phyloP scores from a whole-genome alignment of 1,140 invertebrate genomes.

The Akabosia matsudoensis region DNA sequence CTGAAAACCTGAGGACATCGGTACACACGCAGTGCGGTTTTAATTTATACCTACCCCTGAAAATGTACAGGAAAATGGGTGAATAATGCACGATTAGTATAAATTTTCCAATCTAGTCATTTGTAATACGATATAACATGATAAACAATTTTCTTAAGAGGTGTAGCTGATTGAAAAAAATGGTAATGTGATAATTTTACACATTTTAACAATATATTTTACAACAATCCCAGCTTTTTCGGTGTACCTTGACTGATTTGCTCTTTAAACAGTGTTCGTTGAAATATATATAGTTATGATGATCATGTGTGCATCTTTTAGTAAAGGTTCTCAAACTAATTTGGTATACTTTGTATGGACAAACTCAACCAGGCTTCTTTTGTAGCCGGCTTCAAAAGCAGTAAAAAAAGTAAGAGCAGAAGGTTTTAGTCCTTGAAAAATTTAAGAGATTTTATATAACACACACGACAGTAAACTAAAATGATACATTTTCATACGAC shows the following conservation, averaged over 20 bases:
- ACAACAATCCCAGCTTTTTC: too few relatives aligned
- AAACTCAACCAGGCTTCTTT: neutral
- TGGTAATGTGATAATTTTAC: neutral
- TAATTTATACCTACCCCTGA: neutral
- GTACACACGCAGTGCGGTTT: conserved; percentile 2
- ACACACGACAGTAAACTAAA: neutral
- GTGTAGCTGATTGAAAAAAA: neutral
- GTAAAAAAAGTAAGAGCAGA: neutral
- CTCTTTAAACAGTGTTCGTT: too few relatives aligned
- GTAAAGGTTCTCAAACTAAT: neutral
- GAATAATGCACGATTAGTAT: neutral
- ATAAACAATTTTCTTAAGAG: neutral
- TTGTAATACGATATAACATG: neutral
- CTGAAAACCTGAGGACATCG: conserved; percentile 15
- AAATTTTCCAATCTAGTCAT: neutral
- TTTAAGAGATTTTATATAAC: neutral
- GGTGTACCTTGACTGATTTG: neutral
- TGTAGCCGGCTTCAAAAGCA: too few relatives aligned
- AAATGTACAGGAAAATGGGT: neutral
- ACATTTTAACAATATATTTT: neutral
- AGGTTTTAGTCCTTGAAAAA: neutral
- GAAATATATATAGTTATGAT: neutral
- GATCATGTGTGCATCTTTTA: neutral
- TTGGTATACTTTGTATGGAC: neutral
- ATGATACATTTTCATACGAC: neutral